Conservation (phyloP, 64 coral and sea anemone genomes). For the Actinia tenebrosa region DNA sequence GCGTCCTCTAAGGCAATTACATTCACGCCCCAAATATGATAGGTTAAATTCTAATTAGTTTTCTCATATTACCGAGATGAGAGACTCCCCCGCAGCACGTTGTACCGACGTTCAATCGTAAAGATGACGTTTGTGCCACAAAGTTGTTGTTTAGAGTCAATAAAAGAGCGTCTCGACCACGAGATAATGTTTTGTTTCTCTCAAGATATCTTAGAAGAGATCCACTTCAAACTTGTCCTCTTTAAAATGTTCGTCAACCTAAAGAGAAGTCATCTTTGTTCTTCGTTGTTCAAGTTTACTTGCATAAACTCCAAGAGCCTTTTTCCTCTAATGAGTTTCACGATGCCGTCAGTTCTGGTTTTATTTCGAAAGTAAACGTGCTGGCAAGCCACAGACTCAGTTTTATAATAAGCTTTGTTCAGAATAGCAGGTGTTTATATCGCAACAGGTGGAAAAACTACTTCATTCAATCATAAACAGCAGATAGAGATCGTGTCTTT, state of each 20-base stretch:
- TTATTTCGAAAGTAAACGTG: slow-evolving; percentile 1
- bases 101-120: not conserved
- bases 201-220: not conserved
- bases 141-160: not conserved
- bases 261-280: not conserved
- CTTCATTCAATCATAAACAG: not conserved
- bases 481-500: not conserved
- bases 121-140: not conserved
- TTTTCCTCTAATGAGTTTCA: not conserved
- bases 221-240: not conserved
- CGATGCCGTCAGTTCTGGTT: not conserved
- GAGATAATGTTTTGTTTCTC: not conserved
- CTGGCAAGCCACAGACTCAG: not conserved
- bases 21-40: not conserved
- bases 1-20: not conserved
- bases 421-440: slow-evolving; percentile 1
- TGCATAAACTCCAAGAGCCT: not conserved
- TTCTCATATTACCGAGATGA: not conserved
- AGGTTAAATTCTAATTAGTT: not conserved
- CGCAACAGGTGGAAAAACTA: not conserved
- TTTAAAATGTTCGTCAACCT: not conserved
- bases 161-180: not conserved
- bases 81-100: not conserved
- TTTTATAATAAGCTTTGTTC: not conserved
- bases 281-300: not conserved